These are phyloP conservation scores for Pardalotus punctatus DNA, from an alignment of 2,113 vertebrate species.

Conservation along the genomic window DNA sequence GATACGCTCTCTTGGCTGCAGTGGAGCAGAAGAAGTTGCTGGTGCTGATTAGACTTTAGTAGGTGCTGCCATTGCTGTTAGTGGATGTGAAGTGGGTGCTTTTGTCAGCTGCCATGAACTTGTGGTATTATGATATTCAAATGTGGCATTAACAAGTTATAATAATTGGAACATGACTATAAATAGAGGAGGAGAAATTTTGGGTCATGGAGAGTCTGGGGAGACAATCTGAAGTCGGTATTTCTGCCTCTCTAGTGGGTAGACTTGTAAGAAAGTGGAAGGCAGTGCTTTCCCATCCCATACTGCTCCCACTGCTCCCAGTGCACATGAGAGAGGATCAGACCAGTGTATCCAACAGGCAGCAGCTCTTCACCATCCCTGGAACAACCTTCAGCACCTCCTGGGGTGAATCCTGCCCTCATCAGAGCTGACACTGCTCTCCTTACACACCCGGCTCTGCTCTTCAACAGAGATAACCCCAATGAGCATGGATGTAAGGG, in stretches of 20 bases:
- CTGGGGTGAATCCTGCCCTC: background rate
- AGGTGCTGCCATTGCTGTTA: background rate
- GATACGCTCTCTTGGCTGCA: background rate
- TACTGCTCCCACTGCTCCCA: background rate
- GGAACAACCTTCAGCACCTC: background rate
- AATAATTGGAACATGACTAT: background rate
- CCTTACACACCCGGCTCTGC: background rate
- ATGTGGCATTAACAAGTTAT: background rate
- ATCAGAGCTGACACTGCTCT: background rate
- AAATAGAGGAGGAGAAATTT: background rate
- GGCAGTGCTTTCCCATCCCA: background rate
- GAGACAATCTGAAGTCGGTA: background rate
- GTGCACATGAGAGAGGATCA: background rate
- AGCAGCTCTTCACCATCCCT: background rate
- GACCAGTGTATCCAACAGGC: background rate
- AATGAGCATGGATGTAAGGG: background rate
- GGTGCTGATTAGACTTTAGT: background rate
- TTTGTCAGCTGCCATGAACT: background rate
- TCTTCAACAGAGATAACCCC: background rate
- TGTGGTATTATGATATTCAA: background rate
- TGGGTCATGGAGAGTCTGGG: background rate
- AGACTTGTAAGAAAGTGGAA: background rate
- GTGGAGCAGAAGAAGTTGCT: background rate
- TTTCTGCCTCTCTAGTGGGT: background rate
- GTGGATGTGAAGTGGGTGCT: background rate